A percentile compares a stretch with the other conserved stretches of the same genome.
Conservation (phyloP, 2,888 invertebrate species). For the Piscicola geometra region DNA sequence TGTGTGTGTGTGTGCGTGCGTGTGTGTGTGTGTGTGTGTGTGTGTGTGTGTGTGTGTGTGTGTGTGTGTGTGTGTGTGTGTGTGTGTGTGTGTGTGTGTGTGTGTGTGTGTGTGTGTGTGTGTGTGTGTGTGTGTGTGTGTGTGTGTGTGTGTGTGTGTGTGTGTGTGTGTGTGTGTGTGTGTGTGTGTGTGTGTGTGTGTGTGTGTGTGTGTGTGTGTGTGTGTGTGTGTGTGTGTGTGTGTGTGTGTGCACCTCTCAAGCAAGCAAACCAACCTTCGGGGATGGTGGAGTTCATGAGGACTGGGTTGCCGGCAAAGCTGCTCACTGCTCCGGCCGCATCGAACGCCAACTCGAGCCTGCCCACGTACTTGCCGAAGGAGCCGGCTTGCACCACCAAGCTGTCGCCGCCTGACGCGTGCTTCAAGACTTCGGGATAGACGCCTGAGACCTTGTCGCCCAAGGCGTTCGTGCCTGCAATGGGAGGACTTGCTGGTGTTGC, state of each 20-base stretch:
- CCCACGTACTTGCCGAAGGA: slow-evolving; percentile 88
- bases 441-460: slow-evolving; percentile 65
- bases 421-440: slow-evolving; percentile 72
- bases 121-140: slow-evolving; percentile 19
- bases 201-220: slow-evolving; percentile 19
- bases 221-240: slow-evolving; percentile 16
- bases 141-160: slow-evolving; percentile 19
- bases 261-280: too few relatives aligned
- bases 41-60: slow-evolving; percentile 19
- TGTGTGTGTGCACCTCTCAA: slow-evolving; percentile 25
- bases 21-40: slow-evolving; percentile 19
- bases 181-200: slow-evolving; percentile 19
- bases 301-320: slow-evolving; percentile 71
- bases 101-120: slow-evolving; percentile 19
- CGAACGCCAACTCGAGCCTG: slow-evolving; percentile 67
- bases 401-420: slow-evolving; percentile 57
- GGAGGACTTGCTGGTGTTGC: too few relatives aligned
- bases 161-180: slow-evolving; percentile 16
- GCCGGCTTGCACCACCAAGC: slow-evolving; percentile 77
- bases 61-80: slow-evolving; percentile 19
- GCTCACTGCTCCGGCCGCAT: slow-evolving; percentile 68
- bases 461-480: too few relatives aligned
- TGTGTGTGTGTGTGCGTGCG: slow-evolving; percentile 19
- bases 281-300: slow-evolving; percentile 61
- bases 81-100: slow-evolving; percentile 19